Evolutionary conservation across 2,797 vertebrate genomes (phyloP).

Genomic region (Chaunax sp.): DNA sequence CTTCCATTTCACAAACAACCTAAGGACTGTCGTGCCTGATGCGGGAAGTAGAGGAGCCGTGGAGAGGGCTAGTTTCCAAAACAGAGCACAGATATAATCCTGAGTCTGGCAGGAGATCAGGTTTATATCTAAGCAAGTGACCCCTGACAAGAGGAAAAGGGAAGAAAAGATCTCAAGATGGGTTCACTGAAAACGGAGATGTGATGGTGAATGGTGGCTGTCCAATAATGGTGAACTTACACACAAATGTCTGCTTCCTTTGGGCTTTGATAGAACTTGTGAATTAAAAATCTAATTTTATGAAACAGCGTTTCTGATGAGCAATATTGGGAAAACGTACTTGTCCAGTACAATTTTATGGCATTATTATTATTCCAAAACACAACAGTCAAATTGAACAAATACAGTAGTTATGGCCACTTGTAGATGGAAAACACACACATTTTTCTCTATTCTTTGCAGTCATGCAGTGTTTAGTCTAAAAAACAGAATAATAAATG

Average conservation of each 20-base stretch:
- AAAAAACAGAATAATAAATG: constrained; percentile 24
- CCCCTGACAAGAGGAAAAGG: constrained; percentile 51
- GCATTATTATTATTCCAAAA: background rate
- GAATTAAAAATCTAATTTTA: constrained; percentile 31
- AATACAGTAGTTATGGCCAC: background rate
- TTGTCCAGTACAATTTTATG: background rate
- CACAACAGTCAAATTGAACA: background rate
- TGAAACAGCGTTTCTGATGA: constrained; percentile 11
- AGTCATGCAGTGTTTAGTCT: constrained; percentile 7
- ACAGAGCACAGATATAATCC: constrained; percentile 68
- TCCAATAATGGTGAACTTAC: constrained; percentile 41
- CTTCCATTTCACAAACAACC: constrained; percentile 85
- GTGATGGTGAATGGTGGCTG: constrained; percentile 37
- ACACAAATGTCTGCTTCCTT: constrained; percentile 27
- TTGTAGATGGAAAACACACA: background rate
- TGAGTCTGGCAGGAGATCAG: constrained; percentile 52
- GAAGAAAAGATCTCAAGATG: constrained; percentile 30
- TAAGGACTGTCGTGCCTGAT: constrained; percentile 74
- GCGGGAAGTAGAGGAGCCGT: constrained; percentile 71
- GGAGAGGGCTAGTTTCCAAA: constrained; percentile 58
- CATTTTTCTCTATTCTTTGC: background rate
- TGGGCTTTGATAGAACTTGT: constrained; percentile 25
- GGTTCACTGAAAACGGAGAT: constrained; percentile 43
- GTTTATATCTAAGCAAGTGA: constrained; percentile 61
- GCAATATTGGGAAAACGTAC: constrained; percentile 6